Evolutionary conservation across 2,888 invertebrate genomes (phyloP).

Genomic region (Xanthorhoe designata): DNA sequence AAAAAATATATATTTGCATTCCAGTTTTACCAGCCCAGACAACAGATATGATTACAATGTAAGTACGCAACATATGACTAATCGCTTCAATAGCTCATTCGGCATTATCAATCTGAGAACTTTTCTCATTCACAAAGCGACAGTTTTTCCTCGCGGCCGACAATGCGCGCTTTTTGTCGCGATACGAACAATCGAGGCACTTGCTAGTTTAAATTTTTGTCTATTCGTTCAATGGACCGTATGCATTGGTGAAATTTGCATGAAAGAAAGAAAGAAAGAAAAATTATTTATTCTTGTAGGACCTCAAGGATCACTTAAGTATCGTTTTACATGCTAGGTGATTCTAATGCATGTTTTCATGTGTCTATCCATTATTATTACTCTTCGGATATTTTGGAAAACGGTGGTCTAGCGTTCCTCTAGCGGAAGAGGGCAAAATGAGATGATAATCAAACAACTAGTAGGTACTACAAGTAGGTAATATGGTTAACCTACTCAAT

Average conservation of each 20-base stretch:
- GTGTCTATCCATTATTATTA: neutral
- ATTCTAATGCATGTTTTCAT: neutral
- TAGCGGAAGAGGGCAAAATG: too few relatives aligned
- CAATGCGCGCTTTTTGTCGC: constrained; percentile 40
- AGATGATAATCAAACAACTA: too few relatives aligned
- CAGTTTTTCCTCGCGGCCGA: constrained; percentile 34
- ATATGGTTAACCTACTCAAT: too few relatives aligned
- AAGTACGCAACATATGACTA: neutral
- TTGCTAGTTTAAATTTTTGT: constrained; percentile 11
- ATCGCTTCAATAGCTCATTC: constrained; percentile 12
- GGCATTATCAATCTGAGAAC: constrained; percentile 23
- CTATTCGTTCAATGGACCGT: constrained; percentile 10
- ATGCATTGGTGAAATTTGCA: neutral
- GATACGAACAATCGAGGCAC: constrained; percentile 26
- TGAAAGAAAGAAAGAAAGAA: too few relatives aligned
- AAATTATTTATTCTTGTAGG: too few relatives aligned
- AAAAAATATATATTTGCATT: neutral
- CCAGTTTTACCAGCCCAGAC: neutral
- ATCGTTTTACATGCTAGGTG: too few relatives aligned
- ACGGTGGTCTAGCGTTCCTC: too few relatives aligned
- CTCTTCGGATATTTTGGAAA: neutral
- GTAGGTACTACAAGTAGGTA: too few relatives aligned
- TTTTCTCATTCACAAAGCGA: constrained; percentile 23
- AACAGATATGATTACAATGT: neutral
- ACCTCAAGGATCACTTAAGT: too few relatives aligned